Evolutionary conservation across 2,888 invertebrate genomes (phyloP), one percentile per base, ranked within the genome.

Genomic region (Atherix ibis): DNA sequence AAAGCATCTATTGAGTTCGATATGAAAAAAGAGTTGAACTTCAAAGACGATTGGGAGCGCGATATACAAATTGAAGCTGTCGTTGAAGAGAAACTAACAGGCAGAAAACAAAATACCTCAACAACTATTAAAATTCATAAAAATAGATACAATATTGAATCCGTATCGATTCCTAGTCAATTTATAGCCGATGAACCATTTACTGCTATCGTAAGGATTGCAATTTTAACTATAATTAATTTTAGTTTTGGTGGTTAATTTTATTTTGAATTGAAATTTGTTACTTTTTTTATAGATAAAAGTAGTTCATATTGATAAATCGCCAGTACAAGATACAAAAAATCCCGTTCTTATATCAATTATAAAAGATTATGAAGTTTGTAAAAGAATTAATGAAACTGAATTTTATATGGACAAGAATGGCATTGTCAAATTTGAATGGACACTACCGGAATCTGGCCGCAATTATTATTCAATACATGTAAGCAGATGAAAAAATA

Each of bases 171-270:
- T 10, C 82, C 91, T 0, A 80, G 82, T 45, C 77, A 79, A 43
- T 95, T 89, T 62, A 88, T 89, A 56, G 91, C 89, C 2, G 83
- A 81, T 15, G 66, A 92, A 32, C 79, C 80, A 42, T 88, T 82
- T 46, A 77, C 75, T 18, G 78, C 88, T 15, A 80, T 78, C 63
- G 83, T 83, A 60, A 66, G 71, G 58, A 41, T n/a, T n/a, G n/a
- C n/a, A n/a, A n/a, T n/a, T n/a, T n/a, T n/a, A n/a, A n/a, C n/a
- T n/a, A n/a, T n/a, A n/a, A n/a, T n/a, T n/a, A n/a, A n/a, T n/a
- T n/a, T n/a, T n/a, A n/a, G n/a, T n/a, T n/a, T n/a, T 15, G 25
- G 12, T 8, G 15, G 4, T 6, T 25, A 13, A 5, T 13, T n/a
- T 28, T 13, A 17, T 16, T 26, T 34, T 24, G 9, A 18, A 16